Conservation (phyloP, 2,113 vertebrate species). For the Larimichthys polyactis region DNA sequence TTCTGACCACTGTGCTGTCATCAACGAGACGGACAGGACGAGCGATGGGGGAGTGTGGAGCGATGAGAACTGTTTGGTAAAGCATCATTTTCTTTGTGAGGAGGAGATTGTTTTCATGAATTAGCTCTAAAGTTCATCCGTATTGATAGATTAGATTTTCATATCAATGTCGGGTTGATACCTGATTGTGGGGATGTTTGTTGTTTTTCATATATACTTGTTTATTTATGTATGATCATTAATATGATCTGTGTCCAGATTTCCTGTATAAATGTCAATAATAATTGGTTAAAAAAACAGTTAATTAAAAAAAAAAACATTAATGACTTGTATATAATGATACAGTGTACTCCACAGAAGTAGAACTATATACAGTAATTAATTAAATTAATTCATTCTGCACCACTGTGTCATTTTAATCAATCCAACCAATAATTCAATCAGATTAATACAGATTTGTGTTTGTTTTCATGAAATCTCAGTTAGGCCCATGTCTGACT, state of each 20-base stretch:
- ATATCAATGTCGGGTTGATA: no score
- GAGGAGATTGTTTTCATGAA: constrained; percentile 37
- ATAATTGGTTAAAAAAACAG: no score
- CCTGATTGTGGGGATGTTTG: not conserved
- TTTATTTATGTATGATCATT: no score
- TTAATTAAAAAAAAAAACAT: no score
- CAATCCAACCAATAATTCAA: no score
- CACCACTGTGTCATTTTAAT: no score
- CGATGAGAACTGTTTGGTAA: constrained; percentile 35
- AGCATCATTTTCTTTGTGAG: constrained; percentile 59
- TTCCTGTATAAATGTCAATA: no score
- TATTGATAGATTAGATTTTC: not conserved
- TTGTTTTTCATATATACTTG: not conserved
- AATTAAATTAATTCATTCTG: no score
- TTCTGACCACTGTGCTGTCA: constrained; percentile 62
- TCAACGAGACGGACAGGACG: fast-evolving
- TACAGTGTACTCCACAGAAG: not conserved
- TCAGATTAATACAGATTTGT: no score
- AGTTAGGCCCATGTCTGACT: no score
- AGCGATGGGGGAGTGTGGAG: constrained; percentile 40
- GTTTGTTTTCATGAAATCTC: no score
- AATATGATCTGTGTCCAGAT: no score
- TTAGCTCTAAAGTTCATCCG: not conserved
- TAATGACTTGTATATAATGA: not conserved
- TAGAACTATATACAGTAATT: not conserved